Evolutionary conservation across 2,113 vertebrate species (phyloP).

Genomic region (Macaca mulatta): DNA sequence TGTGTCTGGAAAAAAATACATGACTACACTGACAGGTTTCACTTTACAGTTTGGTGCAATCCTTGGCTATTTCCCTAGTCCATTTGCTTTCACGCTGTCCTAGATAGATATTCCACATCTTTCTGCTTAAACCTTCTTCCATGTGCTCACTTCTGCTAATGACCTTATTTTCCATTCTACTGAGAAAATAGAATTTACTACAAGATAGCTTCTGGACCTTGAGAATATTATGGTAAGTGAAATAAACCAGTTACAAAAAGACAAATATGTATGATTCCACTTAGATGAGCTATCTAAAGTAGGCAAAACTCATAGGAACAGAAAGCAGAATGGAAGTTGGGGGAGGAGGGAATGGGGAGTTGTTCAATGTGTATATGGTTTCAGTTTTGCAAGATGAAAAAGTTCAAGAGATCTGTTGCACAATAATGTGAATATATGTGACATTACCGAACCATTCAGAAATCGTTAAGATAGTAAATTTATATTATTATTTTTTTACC

Average conservation of each 20-base stretch:
- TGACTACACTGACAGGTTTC: neutral
- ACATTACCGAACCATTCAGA: neutral
- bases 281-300: neutral
- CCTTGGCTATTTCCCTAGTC: neutral
- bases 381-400: neutral
- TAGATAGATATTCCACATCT: neutral
- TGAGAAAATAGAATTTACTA: neutral
- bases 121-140: neutral
- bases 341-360: neutral
- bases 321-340: neutral
- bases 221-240: neutral
- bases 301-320: neutral
- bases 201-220: neutral
- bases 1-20: neutral
- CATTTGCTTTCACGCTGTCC: neutral
- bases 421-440: neutral
- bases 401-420: neutral
- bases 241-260: neutral
- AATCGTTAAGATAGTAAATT: neutral
- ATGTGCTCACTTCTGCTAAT: neutral
- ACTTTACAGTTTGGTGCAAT: neutral
- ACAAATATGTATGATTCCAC: neutral
- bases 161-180: slow-evolving; percentile 1
- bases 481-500: neutral
- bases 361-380: neutral